phyloP scores from a whole-genome alignment of 2,888 invertebrate species.

The Cheiracanthium punctorium region DNA sequence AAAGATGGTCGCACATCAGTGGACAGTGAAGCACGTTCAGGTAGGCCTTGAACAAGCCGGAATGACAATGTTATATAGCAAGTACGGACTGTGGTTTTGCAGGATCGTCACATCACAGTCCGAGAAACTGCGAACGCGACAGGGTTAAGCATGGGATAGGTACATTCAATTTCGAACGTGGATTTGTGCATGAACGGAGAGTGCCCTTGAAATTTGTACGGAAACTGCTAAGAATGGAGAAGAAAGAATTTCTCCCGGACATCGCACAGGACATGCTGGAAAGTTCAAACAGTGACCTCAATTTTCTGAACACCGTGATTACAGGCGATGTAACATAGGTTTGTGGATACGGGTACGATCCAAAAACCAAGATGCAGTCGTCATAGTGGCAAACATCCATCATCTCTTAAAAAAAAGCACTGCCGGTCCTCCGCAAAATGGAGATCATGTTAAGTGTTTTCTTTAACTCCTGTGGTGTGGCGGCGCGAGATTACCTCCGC shows the following conservation, averaged over 20 bases:
- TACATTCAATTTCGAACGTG: not conserved
- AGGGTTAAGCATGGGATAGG: not conserved
- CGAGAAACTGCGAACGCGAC: no score
- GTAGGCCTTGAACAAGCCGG: conserved; percentile 18
- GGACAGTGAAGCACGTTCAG: conserved; percentile 20
- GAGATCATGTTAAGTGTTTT: not conserved
- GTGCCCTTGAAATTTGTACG: not conserved
- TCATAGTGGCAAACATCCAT: not conserved
- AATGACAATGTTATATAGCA: conserved; percentile 14
- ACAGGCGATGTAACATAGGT: no score
- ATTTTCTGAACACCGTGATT: not conserved
- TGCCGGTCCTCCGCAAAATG: not conserved
- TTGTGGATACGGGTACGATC: no score
- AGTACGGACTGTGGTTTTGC: conserved; percentile 11
- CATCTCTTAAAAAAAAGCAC: not conserved
- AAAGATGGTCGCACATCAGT: conserved; percentile 14
- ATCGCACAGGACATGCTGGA: not conserved
- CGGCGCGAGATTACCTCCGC: no score
- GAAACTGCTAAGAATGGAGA: not conserved
- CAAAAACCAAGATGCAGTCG: not conserved
- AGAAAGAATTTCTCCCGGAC: not conserved
- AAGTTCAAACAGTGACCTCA: not conserved
- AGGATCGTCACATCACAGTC: conserved; percentile 5
- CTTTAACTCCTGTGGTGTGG: not conserved
- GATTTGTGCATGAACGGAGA: not conserved